Evolutionary conservation across 92 coral and sea anemone genomes (phyloP), one percentile per base, ranked within the genome.

Genomic region (Montipora capitata): DNA sequence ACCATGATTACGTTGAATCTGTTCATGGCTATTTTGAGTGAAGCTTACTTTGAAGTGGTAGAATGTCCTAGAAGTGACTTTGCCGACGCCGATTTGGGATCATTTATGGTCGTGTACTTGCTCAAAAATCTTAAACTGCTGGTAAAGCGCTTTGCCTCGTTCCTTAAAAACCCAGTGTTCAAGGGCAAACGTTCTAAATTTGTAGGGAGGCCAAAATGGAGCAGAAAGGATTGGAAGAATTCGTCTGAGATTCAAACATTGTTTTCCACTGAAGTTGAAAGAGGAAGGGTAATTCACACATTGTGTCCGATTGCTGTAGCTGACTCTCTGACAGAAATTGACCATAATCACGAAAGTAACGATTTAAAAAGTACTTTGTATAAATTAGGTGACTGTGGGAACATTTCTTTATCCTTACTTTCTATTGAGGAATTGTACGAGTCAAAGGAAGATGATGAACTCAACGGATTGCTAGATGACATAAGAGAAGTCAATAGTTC

Each of bases 11-110:
- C 89, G 4, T 54, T 94, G 6, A 94, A 92, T 65, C 86, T 94
- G 95, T 94, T 94, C 75, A 45, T 94, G 40, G 95, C 95, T 49
- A 94, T 94, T 45, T 82, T 94, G 71, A 92, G 89, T 66, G 95
- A 94, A 20, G 83, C 91, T 38, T 94, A 94, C 72, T 44, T 65
- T 40, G 85, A 72, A 40, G 89, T 89, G n/a, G 80, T 89, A 13
- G 45, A 61, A 10, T 52, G 58, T 12, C 84, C 84, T 17, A 79
- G 62, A 41, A 82, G 68, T 13, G 85, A 92, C 67, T 79, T 88
- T 7, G 16, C 78, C 15, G 88, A 94, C 73, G 93, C 97, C 7
- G 95, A 94, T 54, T 88, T 94, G 68, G 97, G 97, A 16, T 68
- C 81, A 9, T 94, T 94, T 81, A 80, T 91, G 20, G 65, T 89